A percentile compares a stretch with the other conserved stretches of the same genome.
phyloP scores from a whole-genome alignment of 2,797 vertebrate species.

The Pseudochromis fuscus region DNA sequence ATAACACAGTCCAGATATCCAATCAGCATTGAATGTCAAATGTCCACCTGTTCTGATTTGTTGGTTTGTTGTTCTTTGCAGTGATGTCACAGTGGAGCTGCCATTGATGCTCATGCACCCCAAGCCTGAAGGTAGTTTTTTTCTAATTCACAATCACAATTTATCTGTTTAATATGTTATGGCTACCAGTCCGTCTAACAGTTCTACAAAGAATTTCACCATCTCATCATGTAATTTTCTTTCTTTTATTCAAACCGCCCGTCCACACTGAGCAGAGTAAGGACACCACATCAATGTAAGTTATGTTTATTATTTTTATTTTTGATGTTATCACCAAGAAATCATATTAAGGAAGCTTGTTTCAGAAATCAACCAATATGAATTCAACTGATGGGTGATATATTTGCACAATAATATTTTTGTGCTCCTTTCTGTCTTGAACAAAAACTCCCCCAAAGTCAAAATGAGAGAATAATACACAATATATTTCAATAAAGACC shows the following conservation, averaged over 20 bases:
- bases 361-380: too few species aligned
- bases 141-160: not conserved
- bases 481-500: too few species aligned
- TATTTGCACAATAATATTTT: not conserved
- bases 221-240: constrained; percentile 6
- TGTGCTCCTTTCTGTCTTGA: not conserved
- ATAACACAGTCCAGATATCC: not conserved
- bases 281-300: constrained; percentile 60
- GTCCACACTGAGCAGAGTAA: constrained; percentile 68
- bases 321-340: not conserved
- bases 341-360: not conserved
- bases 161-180: not conserved
- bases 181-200: not conserved
- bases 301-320: constrained; percentile 10
- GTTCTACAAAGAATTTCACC: not conserved
- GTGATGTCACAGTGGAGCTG: constrained; percentile 90
- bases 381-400: not conserved
- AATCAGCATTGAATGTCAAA: not conserved
- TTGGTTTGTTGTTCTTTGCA: constrained; percentile 69
- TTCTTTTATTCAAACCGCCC: constrained; percentile 8
- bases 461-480: too few species aligned
- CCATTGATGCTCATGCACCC: constrained; percentile 92
- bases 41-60: constrained; percentile 28
- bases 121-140: constrained; percentile 86
- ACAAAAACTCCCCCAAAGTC: not conserved